Percentiles rank a stretch among this genome's conserved stretches.
phyloP scores from a whole-genome alignment of 2,888 invertebrate genomes.

The Drosophila anomelani region DNA sequence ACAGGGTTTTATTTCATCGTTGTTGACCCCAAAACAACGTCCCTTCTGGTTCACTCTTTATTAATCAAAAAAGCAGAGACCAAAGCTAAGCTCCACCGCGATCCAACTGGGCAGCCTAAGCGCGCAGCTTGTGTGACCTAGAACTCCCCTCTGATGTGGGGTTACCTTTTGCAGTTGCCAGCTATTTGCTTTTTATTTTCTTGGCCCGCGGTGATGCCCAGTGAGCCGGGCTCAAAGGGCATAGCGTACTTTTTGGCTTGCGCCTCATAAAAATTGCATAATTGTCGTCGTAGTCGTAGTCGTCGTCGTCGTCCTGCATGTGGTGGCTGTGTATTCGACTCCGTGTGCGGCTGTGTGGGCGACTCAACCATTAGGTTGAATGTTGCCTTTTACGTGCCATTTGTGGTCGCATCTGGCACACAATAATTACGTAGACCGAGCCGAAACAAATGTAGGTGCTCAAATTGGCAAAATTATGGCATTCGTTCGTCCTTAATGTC shows the following conservation, averaged over 20 bases:
- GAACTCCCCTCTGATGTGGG: conserved; percentile 15
- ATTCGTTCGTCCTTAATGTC: conserved; percentile 19
- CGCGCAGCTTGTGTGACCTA: conserved; percentile 44
- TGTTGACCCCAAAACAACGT: conserved; percentile 3
- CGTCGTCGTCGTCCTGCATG: conserved; percentile 19
- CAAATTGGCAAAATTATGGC: conserved; percentile 47
- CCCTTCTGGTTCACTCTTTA: background rate
- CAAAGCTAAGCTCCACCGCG: conserved; percentile 16
- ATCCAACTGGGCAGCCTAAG: conserved; percentile 10
- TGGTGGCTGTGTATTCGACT: conserved; percentile 39
- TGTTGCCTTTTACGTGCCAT: conserved; percentile 63
- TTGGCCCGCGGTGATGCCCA: conserved; percentile 39
- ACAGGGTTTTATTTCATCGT: background rate
- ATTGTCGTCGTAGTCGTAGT: conserved; percentile 46
- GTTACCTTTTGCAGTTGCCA: conserved; percentile 18
- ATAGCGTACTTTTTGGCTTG: conserved; percentile 59
- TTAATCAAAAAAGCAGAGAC: conserved; percentile 10
- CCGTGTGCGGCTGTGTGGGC: conserved; percentile 25
- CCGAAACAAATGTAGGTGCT: conserved; percentile 56
- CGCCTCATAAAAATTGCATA: conserved; percentile 74
- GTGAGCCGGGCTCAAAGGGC: conserved; percentile 53
- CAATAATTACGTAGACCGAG: conserved; percentile 36
- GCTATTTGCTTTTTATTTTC: conserved; percentile 39
- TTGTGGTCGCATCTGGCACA: conserved; percentile 66
- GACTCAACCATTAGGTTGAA: conserved; percentile 55